These are phyloP conservation scores for Drosophila persimilis DNA, from an alignment of 1,140 invertebrate genomes.

Conservation along the genomic window DNA sequence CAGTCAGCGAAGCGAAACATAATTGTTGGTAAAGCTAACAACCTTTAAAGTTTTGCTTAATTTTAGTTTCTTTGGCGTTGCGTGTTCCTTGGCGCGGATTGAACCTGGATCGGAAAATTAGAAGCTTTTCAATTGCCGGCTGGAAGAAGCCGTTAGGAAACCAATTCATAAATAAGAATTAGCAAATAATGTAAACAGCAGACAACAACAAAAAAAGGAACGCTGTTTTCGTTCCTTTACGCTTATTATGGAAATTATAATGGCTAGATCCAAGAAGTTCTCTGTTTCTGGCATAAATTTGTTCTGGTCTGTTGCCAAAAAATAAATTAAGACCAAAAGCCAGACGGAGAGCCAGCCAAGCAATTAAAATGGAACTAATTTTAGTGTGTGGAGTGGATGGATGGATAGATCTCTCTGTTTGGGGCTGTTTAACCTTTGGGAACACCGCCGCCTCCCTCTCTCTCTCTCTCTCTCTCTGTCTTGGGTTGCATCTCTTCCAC, in stretches of 20 bases:
- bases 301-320: conserved; percentile 75
- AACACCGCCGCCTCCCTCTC: neutral
- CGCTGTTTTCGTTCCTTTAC: conserved; percentile 17
- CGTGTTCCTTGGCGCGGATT: conserved; percentile 14
- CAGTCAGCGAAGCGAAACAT: conserved; percentile 51
- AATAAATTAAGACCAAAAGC: conserved; percentile 24
- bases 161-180: conserved; percentile 23
- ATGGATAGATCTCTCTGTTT: neutral
- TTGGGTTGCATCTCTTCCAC: conserved; percentile 7
- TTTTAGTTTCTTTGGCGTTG: conserved; percentile 22
- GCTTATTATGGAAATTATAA: conserved; percentile 24
- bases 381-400: conserved; percentile 9
- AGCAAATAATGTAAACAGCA: conserved; percentile 24
- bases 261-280: conserved; percentile 16
- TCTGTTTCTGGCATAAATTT: conserved; percentile 62
- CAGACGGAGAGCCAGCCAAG: conserved; percentile 49
- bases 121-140: conserved; percentile 56
- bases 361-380: conserved; percentile 62
- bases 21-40: conserved; percentile 42
- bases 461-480: conserved; percentile 8
- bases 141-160: conserved; percentile 51
- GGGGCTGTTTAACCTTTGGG: conserved; percentile 24
- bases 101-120: conserved; percentile 56
- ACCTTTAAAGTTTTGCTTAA: conserved; percentile 65
- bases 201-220: neutral